Evolutionary conservation across 2,888 invertebrate species (phyloP).

Genomic region (Mesoligia furuncula): DNA sequence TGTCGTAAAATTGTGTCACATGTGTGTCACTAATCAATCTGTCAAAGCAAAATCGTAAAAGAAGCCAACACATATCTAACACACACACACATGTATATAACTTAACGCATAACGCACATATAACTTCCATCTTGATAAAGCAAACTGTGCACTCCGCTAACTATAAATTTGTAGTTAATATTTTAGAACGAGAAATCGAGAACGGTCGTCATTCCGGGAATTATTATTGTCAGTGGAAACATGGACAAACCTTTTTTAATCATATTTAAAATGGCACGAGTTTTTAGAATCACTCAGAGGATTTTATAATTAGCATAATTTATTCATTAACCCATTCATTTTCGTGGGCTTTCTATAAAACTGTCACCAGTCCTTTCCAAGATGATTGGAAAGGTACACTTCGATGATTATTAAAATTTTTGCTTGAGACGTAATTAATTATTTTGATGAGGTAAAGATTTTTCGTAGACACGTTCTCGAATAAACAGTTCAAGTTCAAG

Average conservation of each 20-base stretch:
- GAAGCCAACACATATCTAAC: too few relatives aligned
- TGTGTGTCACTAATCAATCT: background rate
- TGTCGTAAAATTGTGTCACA: too few relatives aligned
- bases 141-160: too few relatives aligned
- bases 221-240: background rate
- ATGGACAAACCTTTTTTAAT: background rate
- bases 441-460: background rate
- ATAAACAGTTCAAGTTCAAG: background rate
- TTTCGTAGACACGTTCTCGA: background rate
- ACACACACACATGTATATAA: too few relatives aligned
- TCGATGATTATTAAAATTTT: background rate
- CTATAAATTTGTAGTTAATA: too few relatives aligned
- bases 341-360: background rate
- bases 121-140: background rate
- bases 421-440: background rate
- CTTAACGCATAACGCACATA: too few relatives aligned
- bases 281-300: background rate
- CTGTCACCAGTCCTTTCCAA: background rate
- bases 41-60: background rate
- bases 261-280: background rate
- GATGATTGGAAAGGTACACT: background rate
- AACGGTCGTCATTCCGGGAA: background rate
- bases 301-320: constrained; percentile 30
- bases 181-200: background rate
- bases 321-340: constrained; percentile 6